These are phyloP conservation scores for Megalurothrips usitatus DNA, from an alignment of 2,888 invertebrate genomes.

Conservation along the genomic window DNA sequence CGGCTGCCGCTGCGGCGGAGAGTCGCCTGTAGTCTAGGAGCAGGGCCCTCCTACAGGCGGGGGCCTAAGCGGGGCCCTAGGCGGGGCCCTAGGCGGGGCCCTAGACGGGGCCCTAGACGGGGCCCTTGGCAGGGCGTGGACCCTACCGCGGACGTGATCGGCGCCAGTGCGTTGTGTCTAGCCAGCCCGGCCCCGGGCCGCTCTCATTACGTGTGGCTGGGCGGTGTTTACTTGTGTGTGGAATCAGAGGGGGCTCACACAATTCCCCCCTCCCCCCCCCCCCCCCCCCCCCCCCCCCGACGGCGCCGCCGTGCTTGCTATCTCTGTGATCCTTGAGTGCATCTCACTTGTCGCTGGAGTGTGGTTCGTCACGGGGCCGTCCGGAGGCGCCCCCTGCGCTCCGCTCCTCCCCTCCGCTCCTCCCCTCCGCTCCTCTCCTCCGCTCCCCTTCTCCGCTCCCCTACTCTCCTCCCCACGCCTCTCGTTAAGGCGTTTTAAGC, in stretches of 20 bases:
- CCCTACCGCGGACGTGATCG: not conserved
- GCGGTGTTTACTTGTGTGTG: not conserved
- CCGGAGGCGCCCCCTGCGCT: constrained; percentile 34
- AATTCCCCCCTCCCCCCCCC: constrained; percentile 36
- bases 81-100: too few relatives aligned
- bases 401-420: constrained; percentile 40
- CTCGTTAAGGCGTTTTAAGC: constrained; percentile 24
- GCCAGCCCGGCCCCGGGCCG: not conserved
- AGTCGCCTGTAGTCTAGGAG: too few relatives aligned
- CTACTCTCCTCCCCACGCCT: constrained; percentile 34
- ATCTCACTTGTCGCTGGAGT: constrained; percentile 26
- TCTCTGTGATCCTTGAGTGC: constrained; percentile 5
- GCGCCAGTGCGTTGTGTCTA: not conserved
- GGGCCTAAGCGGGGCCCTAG: too few relatives aligned
- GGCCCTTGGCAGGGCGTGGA: not conserved
- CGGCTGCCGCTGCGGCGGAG: too few relatives aligned
- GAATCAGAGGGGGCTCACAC: constrained; percentile 36
- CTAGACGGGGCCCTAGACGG: too few relatives aligned
- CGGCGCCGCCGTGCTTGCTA: constrained; percentile 41
- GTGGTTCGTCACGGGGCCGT: constrained; percentile 20
- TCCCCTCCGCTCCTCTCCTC: constrained; percentile 31
- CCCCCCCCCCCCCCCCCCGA: too few relatives aligned
- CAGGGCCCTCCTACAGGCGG: too few relatives aligned
- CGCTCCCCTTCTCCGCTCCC: constrained; percentile 34
- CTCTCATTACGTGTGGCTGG: not conserved